Base-by-base conservation (phyloP, 2,113 vertebrate species). In the Bujurquina vittata region DNA sequence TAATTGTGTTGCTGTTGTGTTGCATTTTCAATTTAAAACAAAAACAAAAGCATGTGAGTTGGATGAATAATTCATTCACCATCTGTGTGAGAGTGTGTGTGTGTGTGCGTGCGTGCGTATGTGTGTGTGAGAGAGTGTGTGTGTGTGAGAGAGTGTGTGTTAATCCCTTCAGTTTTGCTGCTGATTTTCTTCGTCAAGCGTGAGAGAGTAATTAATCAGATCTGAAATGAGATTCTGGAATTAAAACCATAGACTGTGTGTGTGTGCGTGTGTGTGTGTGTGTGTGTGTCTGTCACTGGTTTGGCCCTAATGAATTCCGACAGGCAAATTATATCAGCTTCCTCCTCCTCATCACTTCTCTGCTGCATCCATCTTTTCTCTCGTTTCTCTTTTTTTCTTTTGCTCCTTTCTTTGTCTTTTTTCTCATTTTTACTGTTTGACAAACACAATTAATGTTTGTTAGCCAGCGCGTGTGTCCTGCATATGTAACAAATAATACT, bases 171-270 rank as follows among this genome's bases (percentile, higher is more conserved):
- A 92, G 88, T 91, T 93, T 92, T 90, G 89, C 88, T 89, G 87
- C 87, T 89, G 89, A 93, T 91, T 92, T 91, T 85, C 89, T 93
- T 91, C 75, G 88, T 92, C 92, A 93, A 92, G 91, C 91, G 88
- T 93, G 92, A 92, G 84, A 92, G 91, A 91, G 92, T 92, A 93
- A 93, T 93, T 93, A 93, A 92, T 93, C 91, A 93, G 92, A 93
- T 93, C 88, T 93, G 84, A 93, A 93, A 93, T 93, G 87, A 93
- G 92, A 93, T 93, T 92, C 92, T 92, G 87, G 85, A 92, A 92
- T 92, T 92, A 92, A 93, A 91, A 85, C 76, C 84, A 69, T 46
- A 1, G 40, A 18, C 59, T 29, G 63, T 63, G 79, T 77, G 65
- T 83, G 65, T 31, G 82, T 73, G 35, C 15, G 67, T 79, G 52